Evolutionary conservation across 2,888 invertebrate genomes (phyloP), one percentile per base, ranked within the genome.

Genomic region (Neoascia interrupta): DNA sequence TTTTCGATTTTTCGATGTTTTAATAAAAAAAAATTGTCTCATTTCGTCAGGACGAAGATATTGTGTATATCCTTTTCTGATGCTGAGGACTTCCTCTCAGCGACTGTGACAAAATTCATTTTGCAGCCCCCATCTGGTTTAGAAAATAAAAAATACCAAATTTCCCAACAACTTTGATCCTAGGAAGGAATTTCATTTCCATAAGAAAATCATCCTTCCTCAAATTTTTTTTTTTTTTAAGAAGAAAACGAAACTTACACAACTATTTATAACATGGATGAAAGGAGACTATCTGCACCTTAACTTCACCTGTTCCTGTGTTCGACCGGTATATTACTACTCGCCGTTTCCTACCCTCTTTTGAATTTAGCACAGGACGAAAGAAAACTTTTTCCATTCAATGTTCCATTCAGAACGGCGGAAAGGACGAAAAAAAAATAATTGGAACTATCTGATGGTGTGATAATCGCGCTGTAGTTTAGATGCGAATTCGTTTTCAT

Each of bases 401-500:
- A 75, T 61, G 37, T 75, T 75, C 8, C 26, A 4, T 26, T 26
- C 26, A 26, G 5, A 26, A 26, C 26, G 26, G 26, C 26, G 26
- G 4, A n/a, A 15, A 23, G 23, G 4, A 56, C 18, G 23, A 34
- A 49, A 37, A 41, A 39, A 51, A 39, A 19, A 26, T 56, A 70
- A 64, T 68, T 43, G 63, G 36, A 60, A 47, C 53, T 54, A 79
- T 54, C 76, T 53, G 66, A 56, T 79, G 54, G 73, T 49, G 61
- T 49, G 79, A 79, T 73, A 79, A 79, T 73, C 79, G 66, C 60
- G 72, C 54, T 68, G 10, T 41, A 26, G 54, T 47, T 37, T 41
- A 56, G 45, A 47, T 23, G 54, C 45, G 60, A 60, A 68, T 68
- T 79, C 68, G 45, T 72, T 66, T 79, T 66, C 73, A 56, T 68